These are phyloP conservation scores for Pocota personata DNA, from an alignment of 2,888 invertebrate genomes.

Conservation along the genomic window DNA sequence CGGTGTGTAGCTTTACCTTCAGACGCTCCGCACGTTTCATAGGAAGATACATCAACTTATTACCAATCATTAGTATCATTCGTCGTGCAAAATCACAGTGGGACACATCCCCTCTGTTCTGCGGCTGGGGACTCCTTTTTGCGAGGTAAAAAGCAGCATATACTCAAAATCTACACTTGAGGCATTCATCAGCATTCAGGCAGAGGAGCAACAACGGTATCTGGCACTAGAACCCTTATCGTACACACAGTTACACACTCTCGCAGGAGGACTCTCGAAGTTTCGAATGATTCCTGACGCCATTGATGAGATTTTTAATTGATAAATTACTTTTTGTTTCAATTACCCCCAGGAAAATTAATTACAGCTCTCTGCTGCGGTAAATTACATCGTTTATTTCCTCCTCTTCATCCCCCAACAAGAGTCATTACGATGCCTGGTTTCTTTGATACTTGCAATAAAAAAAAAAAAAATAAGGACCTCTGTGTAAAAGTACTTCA, in stretches of 20 bases:
- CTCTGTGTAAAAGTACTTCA: neutral
- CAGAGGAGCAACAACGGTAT: neutral
- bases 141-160: neutral
- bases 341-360: slow-evolving; percentile 68
- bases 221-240: neutral
- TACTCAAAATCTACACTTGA: neutral
- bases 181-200: slow-evolving; percentile 8
- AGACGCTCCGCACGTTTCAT: neutral
- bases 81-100: slow-evolving; percentile 38
- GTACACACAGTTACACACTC: neutral
- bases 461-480: neutral
- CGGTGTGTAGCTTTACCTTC: neutral
- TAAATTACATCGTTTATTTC: slow-evolving; percentile 60
- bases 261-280: slow-evolving; percentile 36
- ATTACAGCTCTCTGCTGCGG: slow-evolving; percentile 62
- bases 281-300: slow-evolving; percentile 58
- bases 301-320: slow-evolving; percentile 73
- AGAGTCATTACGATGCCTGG: slow-evolving; percentile 1
- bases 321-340: slow-evolving; percentile 72
- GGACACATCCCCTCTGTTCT: slow-evolving; percentile 2
- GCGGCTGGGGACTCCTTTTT: neutral
- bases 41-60: slow-evolving; percentile 52
- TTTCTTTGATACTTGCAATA: slow-evolving; percentile 2
- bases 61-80: slow-evolving; percentile 69
- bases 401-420: neutral